Conservation (phyloP, 2,797 vertebrate genomes). For the Tangara arthus region DNA sequence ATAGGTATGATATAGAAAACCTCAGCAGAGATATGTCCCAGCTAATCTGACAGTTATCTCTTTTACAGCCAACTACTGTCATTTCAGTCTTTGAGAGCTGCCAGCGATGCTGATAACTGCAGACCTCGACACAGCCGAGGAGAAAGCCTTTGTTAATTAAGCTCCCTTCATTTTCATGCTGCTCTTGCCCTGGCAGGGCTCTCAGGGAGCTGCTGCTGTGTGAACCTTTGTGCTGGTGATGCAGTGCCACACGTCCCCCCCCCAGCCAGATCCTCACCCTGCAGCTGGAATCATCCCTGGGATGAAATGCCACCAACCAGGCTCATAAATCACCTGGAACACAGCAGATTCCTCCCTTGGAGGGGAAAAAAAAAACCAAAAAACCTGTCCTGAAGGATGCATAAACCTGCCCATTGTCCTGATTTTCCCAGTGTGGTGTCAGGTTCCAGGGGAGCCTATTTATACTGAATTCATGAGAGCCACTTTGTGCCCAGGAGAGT, state of each 20-base stretch:
- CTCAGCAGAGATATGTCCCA: not conserved
- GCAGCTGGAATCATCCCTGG: not conserved
- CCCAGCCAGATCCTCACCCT: not conserved
- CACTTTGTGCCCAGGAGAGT: conserved; percentile 38
- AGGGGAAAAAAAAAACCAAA: not conserved
- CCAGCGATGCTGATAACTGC: not conserved
- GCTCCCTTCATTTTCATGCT: not conserved
- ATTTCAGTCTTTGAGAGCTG: conserved; percentile 40
- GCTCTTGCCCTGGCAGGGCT: not conserved
- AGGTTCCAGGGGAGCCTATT: conserved; percentile 12
- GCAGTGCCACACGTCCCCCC: accelerated
- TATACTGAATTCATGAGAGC: conserved; percentile 3
- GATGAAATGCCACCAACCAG: not conserved
- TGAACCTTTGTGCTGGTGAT: not conserved
- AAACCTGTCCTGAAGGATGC: not conserved
- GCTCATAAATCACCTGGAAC: not conserved
- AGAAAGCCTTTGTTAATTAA: conserved; percentile 48
- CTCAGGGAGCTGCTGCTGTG: not conserved
- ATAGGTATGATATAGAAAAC: conserved; percentile 53
- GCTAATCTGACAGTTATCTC: conserved; percentile 51
- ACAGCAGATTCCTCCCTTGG: not conserved
- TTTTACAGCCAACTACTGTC: conserved; percentile 47
- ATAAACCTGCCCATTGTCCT: conserved; percentile 27
- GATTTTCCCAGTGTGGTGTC: not conserved
- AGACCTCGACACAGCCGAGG: not conserved